Base-by-base conservation (phyloP, 2,888 invertebrate species). In the Willowsia nigromaculata region DNA sequence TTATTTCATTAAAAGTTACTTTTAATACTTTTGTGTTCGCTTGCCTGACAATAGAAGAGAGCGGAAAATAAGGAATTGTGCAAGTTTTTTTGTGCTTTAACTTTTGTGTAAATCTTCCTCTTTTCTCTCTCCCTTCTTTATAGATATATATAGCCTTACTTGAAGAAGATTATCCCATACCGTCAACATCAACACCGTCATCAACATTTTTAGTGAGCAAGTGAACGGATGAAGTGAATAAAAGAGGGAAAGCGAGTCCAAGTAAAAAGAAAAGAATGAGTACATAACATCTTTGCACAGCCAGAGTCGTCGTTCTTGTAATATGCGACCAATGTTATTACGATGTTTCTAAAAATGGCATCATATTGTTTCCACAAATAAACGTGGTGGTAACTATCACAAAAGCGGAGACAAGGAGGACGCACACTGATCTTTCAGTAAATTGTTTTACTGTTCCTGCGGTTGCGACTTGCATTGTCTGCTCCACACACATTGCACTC, bases 341-440 rank as follows among this genome's bases (percentile, higher is more conserved):
- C 71, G 59, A 74, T 88, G 89, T 56, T 84, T 84, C 89, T 89
- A 89, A 89, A 89, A 89, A 89, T 89, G 89, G 89, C 84, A 84
- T 89, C 89, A 89, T 89, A 89, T 89, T 89, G 89, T 89, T 85
- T 89, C 89, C 84, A 84, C 85, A 85, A 85, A 89, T 89, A 88
- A 88, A 88, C 88, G 80, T 68, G 62, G 88, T 88, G 88, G 74
- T 56, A 81, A 81, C 87, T 87, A 87, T 53, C 81, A 80, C 80
- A 87, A 53, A 86, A 65, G 47, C 53, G 56, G 53, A 50, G 81
- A 81, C 40, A 62, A 40, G 37, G 68, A 88, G 82, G 88, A 74
- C 82, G 53, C 68, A 47, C 50, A 71, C 65, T 59, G 50, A 80
- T 68, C 22, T 81, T 53, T 47, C 56, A 62, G 74, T 82, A 88